phyloP scores from a whole-genome alignment of 2,888 invertebrate species.

The Lasius fuliginosus region DNA sequence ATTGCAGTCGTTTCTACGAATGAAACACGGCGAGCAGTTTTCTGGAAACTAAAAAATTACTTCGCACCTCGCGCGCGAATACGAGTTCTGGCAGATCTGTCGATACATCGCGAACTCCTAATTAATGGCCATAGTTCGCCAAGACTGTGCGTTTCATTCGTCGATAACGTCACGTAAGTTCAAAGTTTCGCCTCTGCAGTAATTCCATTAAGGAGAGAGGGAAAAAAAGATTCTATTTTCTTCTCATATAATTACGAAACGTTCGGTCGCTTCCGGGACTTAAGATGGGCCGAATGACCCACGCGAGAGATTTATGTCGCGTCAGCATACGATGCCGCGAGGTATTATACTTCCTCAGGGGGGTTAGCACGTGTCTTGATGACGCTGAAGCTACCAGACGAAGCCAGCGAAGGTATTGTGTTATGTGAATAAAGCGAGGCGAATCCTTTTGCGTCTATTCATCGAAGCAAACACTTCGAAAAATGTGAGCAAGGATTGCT shows the following conservation, averaged over 20 bases:
- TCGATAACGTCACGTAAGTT: slow-evolving; percentile 52
- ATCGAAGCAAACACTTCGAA: slow-evolving; percentile 15
- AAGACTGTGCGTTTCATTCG: slow-evolving; percentile 50
- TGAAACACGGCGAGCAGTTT: slow-evolving; percentile 44
- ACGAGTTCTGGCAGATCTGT: slow-evolving; percentile 52
- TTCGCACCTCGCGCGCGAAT: slow-evolving; percentile 30
- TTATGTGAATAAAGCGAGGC: slow-evolving; percentile 29
- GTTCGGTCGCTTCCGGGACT: slow-evolving; percentile 42
- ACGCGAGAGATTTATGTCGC: slow-evolving; percentile 52
- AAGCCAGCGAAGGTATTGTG: slow-evolving; percentile 10
- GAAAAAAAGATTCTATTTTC: slow-evolving; percentile 23
- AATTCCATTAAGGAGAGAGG: slow-evolving; percentile 42
- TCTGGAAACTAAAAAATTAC: slow-evolving; percentile 46
- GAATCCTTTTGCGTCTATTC: slow-evolving; percentile 22
- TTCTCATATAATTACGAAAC: slow-evolving; percentile 49
- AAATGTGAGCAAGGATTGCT: slow-evolving; percentile 5
- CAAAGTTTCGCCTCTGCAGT: slow-evolving; percentile 45
- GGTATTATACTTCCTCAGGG: slow-evolving; percentile 28
- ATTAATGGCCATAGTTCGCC: slow-evolving; percentile 50
- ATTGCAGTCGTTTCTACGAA: slow-evolving; percentile 25
- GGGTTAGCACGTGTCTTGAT: slow-evolving; percentile 28
- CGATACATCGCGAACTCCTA: slow-evolving; percentile 48
- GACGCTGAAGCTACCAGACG: slow-evolving; percentile 38
- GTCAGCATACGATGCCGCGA: slow-evolving; percentile 44
- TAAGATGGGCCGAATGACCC: slow-evolving; percentile 48